Conservation (phyloP, 2,888 invertebrate genomes). For the Lepidochrysops patricia region DNA sequence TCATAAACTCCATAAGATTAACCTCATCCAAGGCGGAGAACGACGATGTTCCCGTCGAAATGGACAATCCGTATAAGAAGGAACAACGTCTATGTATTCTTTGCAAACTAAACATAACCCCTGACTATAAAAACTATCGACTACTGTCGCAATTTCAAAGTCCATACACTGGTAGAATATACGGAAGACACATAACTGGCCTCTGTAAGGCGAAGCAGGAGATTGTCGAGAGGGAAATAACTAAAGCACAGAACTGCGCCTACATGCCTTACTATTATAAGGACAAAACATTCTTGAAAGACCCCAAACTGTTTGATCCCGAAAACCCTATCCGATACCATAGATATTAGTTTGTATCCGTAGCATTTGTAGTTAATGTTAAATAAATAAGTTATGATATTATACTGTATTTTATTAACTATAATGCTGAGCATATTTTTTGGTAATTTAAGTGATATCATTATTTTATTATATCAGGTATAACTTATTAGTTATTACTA, state of each 20-base stretch:
- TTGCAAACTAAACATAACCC: constrained; percentile 86
- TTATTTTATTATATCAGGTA: too few species aligned
- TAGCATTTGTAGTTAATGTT: constrained; percentile 10
- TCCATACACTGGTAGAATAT: constrained; percentile 93
- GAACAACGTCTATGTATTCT: constrained; percentile 84
- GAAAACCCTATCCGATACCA: constrained; percentile 88
- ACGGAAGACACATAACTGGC: constrained; percentile 94
- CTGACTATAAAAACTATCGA: constrained; percentile 93
- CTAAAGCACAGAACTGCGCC: constrained; percentile 83
- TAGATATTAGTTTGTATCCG: constrained; percentile 72
- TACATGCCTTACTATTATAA: constrained; percentile 90
- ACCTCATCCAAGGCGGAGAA: constrained; percentile 33
- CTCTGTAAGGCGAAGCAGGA: constrained; percentile 89
- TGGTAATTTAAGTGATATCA: too few species aligned
- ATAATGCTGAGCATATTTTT: too few species aligned
- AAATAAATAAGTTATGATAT: constrained; percentile 11
- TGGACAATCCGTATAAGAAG: constrained; percentile 87
- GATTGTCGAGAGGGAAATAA: constrained; percentile 81
- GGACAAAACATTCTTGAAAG: constrained; percentile 84
- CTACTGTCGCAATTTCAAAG: constrained; percentile 97
- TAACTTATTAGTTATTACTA: too few species aligned
- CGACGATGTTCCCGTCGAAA: constrained; percentile 70
- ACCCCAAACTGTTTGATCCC: constrained; percentile 93
- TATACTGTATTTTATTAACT: not conserved
- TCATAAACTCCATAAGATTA: constrained; percentile 32